A percentile compares a stretch with the other conserved stretches of the same genome.
phyloP scores from a whole-genome alignment of 2,888 invertebrate species.

The Parnassius apollo region DNA sequence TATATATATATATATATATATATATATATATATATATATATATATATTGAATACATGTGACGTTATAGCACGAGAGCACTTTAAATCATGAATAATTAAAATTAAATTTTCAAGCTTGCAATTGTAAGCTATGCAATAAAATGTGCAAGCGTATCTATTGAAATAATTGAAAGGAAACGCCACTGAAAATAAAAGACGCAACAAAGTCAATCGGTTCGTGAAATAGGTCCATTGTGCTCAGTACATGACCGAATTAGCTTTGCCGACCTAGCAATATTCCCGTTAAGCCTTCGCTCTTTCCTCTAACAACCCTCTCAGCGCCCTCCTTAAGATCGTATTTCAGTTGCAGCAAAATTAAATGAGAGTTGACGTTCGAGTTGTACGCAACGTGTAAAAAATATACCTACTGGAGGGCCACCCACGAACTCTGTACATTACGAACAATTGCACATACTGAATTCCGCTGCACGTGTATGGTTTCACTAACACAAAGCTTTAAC shows the following conservation, averaged over 20 bases:
- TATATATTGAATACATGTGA: too few species aligned
- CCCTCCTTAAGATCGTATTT: slow-evolving; percentile 57
- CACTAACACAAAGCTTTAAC: slow-evolving; percentile 12
- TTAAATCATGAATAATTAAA: too few species aligned
- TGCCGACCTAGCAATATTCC: slow-evolving; percentile 58
- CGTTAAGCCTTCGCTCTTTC: slow-evolving; percentile 54
- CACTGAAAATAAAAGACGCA: slow-evolving; percentile 42
- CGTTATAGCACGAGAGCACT: too few species aligned
- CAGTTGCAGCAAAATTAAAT: slow-evolving; percentile 47
- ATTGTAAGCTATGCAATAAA: background rate
- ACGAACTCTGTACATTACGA: slow-evolving; percentile 46
- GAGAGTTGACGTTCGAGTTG: slow-evolving; percentile 64
- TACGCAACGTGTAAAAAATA: slow-evolving; percentile 64
- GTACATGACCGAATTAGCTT: slow-evolving; percentile 68
- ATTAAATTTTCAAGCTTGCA: too few species aligned
- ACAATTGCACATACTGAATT: slow-evolving; percentile 32
- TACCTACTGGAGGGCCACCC: slow-evolving; percentile 63
- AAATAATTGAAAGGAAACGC: slow-evolving; percentile 20
- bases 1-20: too few species aligned
- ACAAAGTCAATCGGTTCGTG: slow-evolving; percentile 70
- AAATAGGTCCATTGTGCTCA: slow-evolving; percentile 72
- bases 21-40: too few species aligned
- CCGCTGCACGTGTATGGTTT: slow-evolving; percentile 13
- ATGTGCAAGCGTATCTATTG: slow-evolving; percentile 24
- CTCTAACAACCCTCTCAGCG: slow-evolving; percentile 45